Conservation (phyloP, 2,888 invertebrate species). For the Pollenia amentaria region DNA sequence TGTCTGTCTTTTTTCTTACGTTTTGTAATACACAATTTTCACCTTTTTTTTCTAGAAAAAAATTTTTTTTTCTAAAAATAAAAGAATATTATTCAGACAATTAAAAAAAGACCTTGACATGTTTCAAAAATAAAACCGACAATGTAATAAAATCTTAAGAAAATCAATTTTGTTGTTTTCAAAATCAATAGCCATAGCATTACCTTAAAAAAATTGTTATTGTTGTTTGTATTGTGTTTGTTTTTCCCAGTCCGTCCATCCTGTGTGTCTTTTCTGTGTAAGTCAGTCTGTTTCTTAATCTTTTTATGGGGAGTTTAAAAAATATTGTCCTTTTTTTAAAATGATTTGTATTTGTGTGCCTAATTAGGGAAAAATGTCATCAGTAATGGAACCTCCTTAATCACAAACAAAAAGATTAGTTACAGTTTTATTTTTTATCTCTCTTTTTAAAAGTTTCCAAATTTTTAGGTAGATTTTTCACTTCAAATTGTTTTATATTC, state of each 20-base stretch:
- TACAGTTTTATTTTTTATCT: background rate
- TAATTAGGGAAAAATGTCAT: conserved; percentile 69
- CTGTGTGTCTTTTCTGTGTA: background rate
- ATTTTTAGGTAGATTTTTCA: conserved; percentile 12
- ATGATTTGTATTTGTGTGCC: conserved; percentile 38
- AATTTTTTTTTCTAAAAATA: background rate
- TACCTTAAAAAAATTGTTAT: background rate
- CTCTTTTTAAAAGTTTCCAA: background rate
- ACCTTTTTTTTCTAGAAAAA: conserved; percentile 21
- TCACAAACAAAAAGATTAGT: conserved; percentile 35
- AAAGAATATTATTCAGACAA: background rate
- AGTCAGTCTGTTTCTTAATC: background rate
- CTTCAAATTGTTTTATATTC: conserved; percentile 3
- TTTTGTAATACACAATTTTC: conserved; percentile 47
- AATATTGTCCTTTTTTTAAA: conserved; percentile 44
- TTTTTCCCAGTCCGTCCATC: background rate
- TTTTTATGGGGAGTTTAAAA: background rate
- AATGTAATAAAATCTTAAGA: conserved; percentile 46
- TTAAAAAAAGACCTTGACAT: conserved; percentile 36
- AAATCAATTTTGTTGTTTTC: background rate
- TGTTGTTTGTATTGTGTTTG: background rate
- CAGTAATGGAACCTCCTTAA: conserved; percentile 42
- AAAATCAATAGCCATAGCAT: background rate
- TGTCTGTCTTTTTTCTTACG: background rate
- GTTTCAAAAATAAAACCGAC: conserved; percentile 20